Percentiles rank a stretch among this genome's conserved stretches.
Conservation (phyloP, 2,888 invertebrate genomes). For the Terebella lapidaria region DNA sequence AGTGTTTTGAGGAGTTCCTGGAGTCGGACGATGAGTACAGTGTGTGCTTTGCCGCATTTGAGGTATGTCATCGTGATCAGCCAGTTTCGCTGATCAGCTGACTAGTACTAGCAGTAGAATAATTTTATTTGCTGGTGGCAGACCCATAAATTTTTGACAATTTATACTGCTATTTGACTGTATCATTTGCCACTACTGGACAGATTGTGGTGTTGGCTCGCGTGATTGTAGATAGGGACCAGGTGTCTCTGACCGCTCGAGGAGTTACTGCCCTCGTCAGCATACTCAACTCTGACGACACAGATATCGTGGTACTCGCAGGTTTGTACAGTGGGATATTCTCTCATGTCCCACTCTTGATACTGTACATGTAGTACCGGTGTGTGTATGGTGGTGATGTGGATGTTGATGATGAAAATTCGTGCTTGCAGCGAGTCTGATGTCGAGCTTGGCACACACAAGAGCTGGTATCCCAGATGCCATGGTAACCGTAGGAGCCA, state of each 20-base stretch:
- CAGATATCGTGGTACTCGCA: constrained; percentile 46
- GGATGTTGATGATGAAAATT: too few species aligned
- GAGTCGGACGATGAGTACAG: constrained; percentile 39
- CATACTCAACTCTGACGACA: constrained; percentile 38
- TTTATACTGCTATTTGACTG: too few species aligned
- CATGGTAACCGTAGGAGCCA: constrained; percentile 49
- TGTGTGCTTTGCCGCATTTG: constrained; percentile 48
- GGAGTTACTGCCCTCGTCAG: constrained; percentile 46
- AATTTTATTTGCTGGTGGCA: not conserved
- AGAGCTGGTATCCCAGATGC: constrained; percentile 53
- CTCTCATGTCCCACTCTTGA: too few species aligned
- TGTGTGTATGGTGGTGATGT: too few species aligned
- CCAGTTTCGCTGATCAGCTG: too few species aligned
- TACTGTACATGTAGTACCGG: too few species aligned
- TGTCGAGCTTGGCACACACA: constrained; percentile 51
- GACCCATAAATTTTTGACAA: too few species aligned
- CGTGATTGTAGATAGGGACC: constrained; percentile 48
- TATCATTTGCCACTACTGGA: too few species aligned
- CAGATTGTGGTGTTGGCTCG: constrained; percentile 49
- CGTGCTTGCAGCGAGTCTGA: constrained; percentile 34
- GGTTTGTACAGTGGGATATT: too few species aligned
- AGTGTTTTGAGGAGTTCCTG: constrained; percentile 44
- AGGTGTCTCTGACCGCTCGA: constrained; percentile 47
- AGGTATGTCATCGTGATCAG: constrained; percentile 22
- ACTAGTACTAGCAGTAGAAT: too few species aligned